Percentiles rank a stretch among this genome's conserved stretches.
Evolutionary conservation across 1,140 invertebrate genomes (phyloP).

Genomic region (Macrobrachium rosenbergii): DNA sequence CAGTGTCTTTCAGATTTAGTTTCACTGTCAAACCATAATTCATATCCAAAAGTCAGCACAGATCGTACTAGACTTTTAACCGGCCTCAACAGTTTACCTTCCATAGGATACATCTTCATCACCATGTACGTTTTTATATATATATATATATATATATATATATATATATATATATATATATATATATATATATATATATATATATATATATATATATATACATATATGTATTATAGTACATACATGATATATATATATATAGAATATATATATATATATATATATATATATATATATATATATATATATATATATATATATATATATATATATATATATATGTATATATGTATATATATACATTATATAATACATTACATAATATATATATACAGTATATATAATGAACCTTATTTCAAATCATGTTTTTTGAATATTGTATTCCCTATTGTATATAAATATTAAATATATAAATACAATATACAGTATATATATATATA

Average conservation of each 20-base stretch:
- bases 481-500: constrained; percentile 2
- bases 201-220: constrained; percentile 15
- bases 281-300: constrained; percentile 15
- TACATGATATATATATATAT: neutral
- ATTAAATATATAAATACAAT: too few relatives aligned
- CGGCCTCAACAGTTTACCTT: too few relatives aligned
- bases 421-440: too few relatives aligned
- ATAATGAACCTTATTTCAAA: neutral
- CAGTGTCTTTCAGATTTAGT: too few relatives aligned
- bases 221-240: constrained; percentile 19
- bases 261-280: constrained; percentile 14
- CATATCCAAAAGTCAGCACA: too few relatives aligned
- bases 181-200: constrained; percentile 13
- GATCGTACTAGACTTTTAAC: too few relatives aligned
- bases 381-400: constrained; percentile 18
- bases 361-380: too few relatives aligned
- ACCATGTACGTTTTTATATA: neutral
- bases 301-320: constrained; percentile 2
- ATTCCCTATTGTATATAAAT: too few relatives aligned
- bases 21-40: too few relatives aligned
- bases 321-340: constrained; percentile 24
- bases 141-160: neutral
- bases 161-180: neutral
- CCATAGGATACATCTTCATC: too few relatives aligned
- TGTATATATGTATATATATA: constrained; percentile 22